phyloP scores from a whole-genome alignment of 2,797 vertebrate genomes.

The Notolabrus celidotus region DNA sequence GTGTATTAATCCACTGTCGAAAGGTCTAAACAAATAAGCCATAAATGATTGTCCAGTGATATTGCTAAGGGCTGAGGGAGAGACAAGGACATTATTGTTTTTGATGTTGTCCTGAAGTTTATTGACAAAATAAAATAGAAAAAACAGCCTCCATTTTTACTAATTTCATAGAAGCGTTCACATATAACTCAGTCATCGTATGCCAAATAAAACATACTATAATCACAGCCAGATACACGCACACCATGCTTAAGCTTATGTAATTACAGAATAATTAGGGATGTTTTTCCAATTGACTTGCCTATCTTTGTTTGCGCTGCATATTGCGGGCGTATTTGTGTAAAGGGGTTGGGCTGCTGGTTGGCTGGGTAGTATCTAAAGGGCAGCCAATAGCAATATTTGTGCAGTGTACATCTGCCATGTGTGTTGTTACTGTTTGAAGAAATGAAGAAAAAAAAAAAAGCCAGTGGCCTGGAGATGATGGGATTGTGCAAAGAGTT shows the following conservation, averaged over 20 bases:
- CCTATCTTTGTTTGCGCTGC: slow-evolving; percentile 71
- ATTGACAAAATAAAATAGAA: too few species aligned
- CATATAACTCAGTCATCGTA: too few species aligned
- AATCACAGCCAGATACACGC: slow-evolving; percentile 53
- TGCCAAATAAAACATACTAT: slow-evolving; percentile 59
- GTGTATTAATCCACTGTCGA: too few species aligned
- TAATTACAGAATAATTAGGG: slow-evolving; percentile 83
- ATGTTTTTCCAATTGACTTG: slow-evolving; percentile 77
- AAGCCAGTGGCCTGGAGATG: slow-evolving; percentile 51
- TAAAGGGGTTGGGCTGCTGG: slow-evolving; percentile 21
- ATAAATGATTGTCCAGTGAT: too few species aligned
- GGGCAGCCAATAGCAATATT: slow-evolving; percentile 73
- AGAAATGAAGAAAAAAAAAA: slow-evolving; percentile 62
- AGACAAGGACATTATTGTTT: too few species aligned
- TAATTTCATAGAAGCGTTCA: too few species aligned
- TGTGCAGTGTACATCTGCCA: slow-evolving; percentile 69
- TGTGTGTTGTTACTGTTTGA: slow-evolving; percentile 62
- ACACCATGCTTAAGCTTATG: slow-evolving; percentile 66
- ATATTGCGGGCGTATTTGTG: slow-evolving; percentile 51
- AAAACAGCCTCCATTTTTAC: too few species aligned
- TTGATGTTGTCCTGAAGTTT: too few species aligned
- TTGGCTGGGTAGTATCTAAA: slow-evolving; percentile 64
- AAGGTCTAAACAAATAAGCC: too few species aligned
- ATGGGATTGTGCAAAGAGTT: slow-evolving; percentile 43
- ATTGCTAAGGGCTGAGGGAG: too few species aligned